Evolutionary conservation across 2,888 invertebrate species (phyloP).

Genomic region (Bursaphelenchus okinawaensis): DNA sequence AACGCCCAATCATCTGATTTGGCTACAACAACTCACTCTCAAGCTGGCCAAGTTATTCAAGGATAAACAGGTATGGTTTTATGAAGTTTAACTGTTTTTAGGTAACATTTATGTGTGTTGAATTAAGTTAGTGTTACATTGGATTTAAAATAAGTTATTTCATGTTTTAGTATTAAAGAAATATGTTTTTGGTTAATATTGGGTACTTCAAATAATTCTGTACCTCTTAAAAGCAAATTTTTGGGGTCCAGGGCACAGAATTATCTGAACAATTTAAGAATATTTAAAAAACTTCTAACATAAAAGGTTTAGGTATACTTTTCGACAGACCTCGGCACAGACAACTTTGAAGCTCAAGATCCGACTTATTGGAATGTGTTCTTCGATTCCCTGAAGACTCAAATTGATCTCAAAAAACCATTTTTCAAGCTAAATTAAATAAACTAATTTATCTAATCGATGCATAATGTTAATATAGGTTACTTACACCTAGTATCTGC

Average conservation of each 20-base stretch:
- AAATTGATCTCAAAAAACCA: constrained; percentile 4
- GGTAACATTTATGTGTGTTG: too few species aligned
- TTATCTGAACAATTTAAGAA: too few species aligned
- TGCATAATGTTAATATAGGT: too few species aligned
- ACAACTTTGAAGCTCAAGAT: not conserved
- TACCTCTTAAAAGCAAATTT: too few species aligned
- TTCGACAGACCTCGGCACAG: constrained; percentile 26
- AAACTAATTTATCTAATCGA: not conserved
- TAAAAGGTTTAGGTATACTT: constrained; percentile 26
- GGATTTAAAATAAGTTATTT: too few species aligned
- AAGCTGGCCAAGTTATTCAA: constrained; percentile 11
- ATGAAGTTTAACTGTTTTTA: not conserved
- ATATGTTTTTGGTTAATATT: too few species aligned
- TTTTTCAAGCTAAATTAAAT: constrained; percentile 5
- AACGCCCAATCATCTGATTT: constrained; percentile 8
- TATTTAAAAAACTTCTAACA: too few species aligned
- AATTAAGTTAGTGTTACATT: too few species aligned
- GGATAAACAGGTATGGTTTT: constrained; percentile 7
- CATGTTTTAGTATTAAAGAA: too few species aligned
- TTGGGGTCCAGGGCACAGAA: too few species aligned
- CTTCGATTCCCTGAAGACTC: constrained; percentile 11
- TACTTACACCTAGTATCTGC: too few species aligned
- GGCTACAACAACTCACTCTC: constrained; percentile 6
- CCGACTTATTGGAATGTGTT: constrained; percentile 5
- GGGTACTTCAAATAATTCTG: too few species aligned